These are phyloP conservation scores for Grammomys dolichurus DNA, from an alignment of 2,113 vertebrate genomes.

Conservation along the genomic window DNA sequence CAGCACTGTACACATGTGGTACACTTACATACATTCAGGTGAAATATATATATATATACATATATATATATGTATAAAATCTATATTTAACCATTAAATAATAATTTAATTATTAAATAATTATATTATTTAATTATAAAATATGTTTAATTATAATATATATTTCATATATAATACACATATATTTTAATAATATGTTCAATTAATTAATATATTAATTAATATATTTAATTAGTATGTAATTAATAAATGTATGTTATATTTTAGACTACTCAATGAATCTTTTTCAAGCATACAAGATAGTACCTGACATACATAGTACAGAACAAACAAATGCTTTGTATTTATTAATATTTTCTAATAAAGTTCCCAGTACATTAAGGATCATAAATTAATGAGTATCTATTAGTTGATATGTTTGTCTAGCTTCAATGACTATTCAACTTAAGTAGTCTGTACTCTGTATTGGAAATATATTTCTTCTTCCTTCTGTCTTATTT, in stretches of 20 bases:
- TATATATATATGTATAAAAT: background rate
- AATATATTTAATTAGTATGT: too few species aligned
- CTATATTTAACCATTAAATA: background rate
- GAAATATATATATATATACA: background rate
- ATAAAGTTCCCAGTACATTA: background rate
- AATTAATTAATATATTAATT: too few species aligned
- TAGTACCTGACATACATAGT: background rate
- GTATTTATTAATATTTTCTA: slow-evolving; percentile 18
- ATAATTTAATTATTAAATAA: too few species aligned
- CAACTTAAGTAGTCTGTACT: background rate
- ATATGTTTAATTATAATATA: too few species aligned
- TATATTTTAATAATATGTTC: too few species aligned
- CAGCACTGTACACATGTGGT: background rate
- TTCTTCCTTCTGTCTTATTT: background rate
- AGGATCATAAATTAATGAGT: background rate
- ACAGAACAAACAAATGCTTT: background rate
- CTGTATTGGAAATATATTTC: background rate
- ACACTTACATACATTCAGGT: background rate
- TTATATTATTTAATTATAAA: too few species aligned
- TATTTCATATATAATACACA: too few species aligned
- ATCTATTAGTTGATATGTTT: background rate
- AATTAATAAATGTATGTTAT: background rate
- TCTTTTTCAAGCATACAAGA: background rate
- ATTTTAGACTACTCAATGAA: background rate
- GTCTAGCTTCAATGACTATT: background rate